Evolutionary conservation across 2,888 invertebrate species (phyloP).

Genomic region (Sialis lutaria): DNA sequence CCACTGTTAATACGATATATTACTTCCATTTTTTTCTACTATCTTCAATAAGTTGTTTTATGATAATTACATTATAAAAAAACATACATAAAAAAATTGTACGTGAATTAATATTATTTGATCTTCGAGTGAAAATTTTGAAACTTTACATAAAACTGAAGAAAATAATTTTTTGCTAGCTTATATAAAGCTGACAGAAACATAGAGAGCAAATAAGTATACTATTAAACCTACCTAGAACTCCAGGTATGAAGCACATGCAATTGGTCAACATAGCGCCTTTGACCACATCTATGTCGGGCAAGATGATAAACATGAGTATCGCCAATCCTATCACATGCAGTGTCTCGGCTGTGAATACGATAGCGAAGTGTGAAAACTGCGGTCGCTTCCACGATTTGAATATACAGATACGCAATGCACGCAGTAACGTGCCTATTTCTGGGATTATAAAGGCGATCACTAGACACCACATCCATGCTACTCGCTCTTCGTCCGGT

Average conservation of each 20-base stretch:
- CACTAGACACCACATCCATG: constrained; percentile 85
- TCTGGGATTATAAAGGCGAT: constrained; percentile 82
- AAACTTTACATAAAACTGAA: no score
- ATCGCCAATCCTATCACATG: constrained; percentile 77
- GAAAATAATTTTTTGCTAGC: no score
- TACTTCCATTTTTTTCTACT: no score
- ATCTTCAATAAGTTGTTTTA: no score
- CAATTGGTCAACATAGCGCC: constrained; percentile 95
- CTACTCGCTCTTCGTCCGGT: constrained; percentile 71
- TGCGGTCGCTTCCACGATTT: constrained; percentile 67
- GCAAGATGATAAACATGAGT: constrained; percentile 74
- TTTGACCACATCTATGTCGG: constrained; percentile 83
- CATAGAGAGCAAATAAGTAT: no score
- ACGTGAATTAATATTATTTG: no score
- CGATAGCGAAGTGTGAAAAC: constrained; percentile 42
- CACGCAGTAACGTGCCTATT: constrained; percentile 67
- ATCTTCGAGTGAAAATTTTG: no score
- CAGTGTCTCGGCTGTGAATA: constrained; percentile 71
- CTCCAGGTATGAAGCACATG: constrained; percentile 77
- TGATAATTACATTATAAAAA: no score
- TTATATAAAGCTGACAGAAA: no score
- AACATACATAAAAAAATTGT: no score
- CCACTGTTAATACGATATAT: no score
- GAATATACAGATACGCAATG: constrained; percentile 77
- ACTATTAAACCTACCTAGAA: constrained; percentile 28